Conservation (phyloP, 2,888 invertebrate genomes). For the Rhopalosiphum nymphaeae region DNA sequence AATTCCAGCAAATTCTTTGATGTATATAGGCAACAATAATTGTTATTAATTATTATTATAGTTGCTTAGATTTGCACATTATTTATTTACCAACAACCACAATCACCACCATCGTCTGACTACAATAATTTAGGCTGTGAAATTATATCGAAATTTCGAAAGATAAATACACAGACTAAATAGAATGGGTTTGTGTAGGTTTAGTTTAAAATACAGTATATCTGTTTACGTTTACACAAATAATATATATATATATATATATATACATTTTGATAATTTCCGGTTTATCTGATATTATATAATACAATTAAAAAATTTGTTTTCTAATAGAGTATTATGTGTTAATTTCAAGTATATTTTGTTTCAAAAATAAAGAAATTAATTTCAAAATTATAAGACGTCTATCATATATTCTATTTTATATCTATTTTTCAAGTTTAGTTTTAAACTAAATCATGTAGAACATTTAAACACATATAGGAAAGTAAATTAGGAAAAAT, state of each 20-base stretch:
- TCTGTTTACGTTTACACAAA: not conserved
- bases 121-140: not conserved
- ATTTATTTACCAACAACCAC: not conserved
- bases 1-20: not conserved
- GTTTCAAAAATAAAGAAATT: not conserved
- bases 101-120: not conserved
- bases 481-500: slow-evolving; percentile 26
- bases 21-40: not conserved
- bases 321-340: not conserved
- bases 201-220: not conserved
- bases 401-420: not conserved
- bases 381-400: not conserved
- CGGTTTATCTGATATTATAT: not conserved
- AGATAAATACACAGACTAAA: not conserved
- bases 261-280: not conserved
- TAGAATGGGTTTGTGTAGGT: not conserved
- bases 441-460: not conserved
- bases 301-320: not conserved
- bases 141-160: not conserved
- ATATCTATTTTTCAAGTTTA: not conserved
- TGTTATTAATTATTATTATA: not conserved
- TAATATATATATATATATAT: no score
- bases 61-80: not conserved
- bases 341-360: not conserved
- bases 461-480: not conserved